phyloP scores from a whole-genome alignment of 64 coral and sea anemone species.

The Pocillopora verrucosa region DNA sequence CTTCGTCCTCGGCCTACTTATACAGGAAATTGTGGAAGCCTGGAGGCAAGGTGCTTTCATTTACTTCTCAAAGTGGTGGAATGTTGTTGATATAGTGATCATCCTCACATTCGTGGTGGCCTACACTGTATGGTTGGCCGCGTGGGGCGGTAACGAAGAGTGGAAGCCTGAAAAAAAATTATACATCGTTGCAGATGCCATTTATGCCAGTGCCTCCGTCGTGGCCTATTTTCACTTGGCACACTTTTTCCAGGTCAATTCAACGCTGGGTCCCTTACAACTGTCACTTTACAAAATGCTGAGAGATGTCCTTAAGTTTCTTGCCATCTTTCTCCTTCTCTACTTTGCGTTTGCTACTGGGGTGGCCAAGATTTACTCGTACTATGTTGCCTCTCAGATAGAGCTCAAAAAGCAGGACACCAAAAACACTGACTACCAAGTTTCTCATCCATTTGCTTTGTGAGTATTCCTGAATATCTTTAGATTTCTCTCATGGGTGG shows the following conservation, averaged over 20 bases:
- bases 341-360: slow-evolving; percentile 29
- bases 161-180: background rate
- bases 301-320: slow-evolving; percentile 34
- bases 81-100: background rate
- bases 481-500: too few relatives aligned
- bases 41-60: background rate
- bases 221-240: background rate
- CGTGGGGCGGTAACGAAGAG: background rate
- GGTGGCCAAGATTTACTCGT: slow-evolving; percentile 35
- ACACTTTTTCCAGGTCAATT: slow-evolving; percentile 14
- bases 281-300: slow-evolving; percentile 25
- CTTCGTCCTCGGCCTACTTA: background rate
- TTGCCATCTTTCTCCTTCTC: slow-evolving; percentile 16
- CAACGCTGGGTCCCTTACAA: slow-evolving; percentile 35
- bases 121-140: background rate
- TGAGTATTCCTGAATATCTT: too few relatives aligned
- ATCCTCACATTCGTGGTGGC: background rate
- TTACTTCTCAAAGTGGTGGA: slow-evolving; percentile 14
- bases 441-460: background rate
- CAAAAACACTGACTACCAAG: background rate
- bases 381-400: slow-evolving; percentile 24
- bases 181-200: background rate
- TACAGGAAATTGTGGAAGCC: background rate
- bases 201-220: background rate
- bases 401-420: background rate